These are phyloP conservation scores for Alca torda DNA, from an alignment of 2,797 vertebrate species.

Conservation along the genomic window DNA sequence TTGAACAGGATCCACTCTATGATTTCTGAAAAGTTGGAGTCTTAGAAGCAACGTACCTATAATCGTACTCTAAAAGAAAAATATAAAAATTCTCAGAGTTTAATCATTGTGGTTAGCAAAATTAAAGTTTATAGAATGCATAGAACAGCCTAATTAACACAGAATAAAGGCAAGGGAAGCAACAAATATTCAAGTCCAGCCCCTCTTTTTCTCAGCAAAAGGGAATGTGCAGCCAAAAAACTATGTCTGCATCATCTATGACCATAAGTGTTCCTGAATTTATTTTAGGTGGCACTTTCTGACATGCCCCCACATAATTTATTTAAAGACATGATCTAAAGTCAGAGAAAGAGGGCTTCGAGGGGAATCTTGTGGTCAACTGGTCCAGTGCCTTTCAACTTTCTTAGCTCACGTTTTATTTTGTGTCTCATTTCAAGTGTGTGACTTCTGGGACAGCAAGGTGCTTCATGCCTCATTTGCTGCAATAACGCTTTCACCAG, in stretches of 20 bases:
- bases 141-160: background rate
- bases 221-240: background rate
- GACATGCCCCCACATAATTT: background rate
- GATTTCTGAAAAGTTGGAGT: background rate
- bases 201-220: background rate
- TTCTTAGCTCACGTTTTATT: constrained; percentile 24
- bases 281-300: background rate
- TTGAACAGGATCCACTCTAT: background rate
- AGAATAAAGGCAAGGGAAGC: background rate
- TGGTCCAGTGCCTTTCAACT: background rate
- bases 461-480: constrained; percentile 46
- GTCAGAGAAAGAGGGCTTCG: background rate
- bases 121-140: background rate
- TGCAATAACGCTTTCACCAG: background rate
- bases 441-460: constrained; percentile 38
- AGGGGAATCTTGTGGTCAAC: background rate
- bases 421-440: constrained; percentile 28
- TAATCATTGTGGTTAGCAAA: background rate
- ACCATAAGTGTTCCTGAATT: background rate
- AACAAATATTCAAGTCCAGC: background rate
- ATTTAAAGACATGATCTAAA: background rate
- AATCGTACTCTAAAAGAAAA: background rate
- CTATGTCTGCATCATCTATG: background rate
- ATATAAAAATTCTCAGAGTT: background rate
- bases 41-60: background rate